Percentiles rank a stretch among this genome's conserved stretches.
Evolutionary conservation across 2,113 vertebrate genomes (phyloP).

Genomic region (Narcine bancroftii): DNA sequence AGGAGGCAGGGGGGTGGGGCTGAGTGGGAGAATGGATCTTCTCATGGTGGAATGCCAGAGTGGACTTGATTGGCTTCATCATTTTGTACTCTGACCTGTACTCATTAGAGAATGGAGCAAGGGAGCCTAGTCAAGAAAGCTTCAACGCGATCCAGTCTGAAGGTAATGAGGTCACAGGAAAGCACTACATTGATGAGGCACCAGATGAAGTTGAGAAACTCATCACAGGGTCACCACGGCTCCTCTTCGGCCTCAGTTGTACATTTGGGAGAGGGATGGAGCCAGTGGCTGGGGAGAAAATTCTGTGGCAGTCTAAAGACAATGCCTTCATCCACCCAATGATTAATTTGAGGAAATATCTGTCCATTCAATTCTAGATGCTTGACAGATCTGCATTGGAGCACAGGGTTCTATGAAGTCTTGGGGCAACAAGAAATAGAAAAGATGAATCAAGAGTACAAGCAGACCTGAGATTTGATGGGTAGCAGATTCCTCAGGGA

Average conservation of each 20-base stretch:
- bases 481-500: not conserved
- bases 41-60: no score
- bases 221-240: not conserved
- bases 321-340: not conserved
- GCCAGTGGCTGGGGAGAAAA: not conserved
- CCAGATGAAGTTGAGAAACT: not conserved
- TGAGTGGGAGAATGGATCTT: no score
- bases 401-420: not conserved
- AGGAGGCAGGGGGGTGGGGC: no score
- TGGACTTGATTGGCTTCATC: no score
- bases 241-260: not conserved
- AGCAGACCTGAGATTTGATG: not conserved
- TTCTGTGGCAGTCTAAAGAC: not conserved
- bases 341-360: not conserved
- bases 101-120: not conserved
- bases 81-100: no score
- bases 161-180: not conserved
- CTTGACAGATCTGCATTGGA: no score
- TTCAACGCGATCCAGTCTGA: not conserved
- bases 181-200: not conserved
- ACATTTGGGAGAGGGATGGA: not conserved
- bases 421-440: not conserved
- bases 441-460: not conserved
- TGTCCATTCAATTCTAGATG: not conserved
- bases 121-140: not conserved